These are phyloP conservation scores for Dermatophagoides farinae DNA, from an alignment of 1,140 invertebrate genomes.

Conservation along the genomic window DNA sequence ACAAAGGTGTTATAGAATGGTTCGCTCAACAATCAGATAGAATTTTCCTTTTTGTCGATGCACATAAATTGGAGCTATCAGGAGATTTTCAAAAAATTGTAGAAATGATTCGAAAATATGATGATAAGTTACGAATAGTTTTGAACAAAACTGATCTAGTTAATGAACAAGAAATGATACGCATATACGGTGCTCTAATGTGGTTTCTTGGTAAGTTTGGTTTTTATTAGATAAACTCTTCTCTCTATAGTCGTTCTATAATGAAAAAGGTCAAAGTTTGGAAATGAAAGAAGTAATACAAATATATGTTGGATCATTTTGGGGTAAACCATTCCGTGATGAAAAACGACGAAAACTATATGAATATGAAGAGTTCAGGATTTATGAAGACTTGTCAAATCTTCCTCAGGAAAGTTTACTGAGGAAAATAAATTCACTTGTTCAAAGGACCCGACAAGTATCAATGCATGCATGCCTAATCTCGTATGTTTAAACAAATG, in stretches of 20 bases:
- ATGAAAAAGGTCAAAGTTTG: conserved; percentile 27
- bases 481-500: conserved; percentile 17
- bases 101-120: conserved; percentile 39
- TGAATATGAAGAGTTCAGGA: conserved; percentile 36
- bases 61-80: conserved; percentile 52
- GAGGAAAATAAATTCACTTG: conserved; percentile 38
- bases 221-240: not conserved
- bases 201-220: conserved; percentile 35
- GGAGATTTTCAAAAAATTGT: conserved; percentile 44
- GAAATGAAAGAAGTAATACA: conserved; percentile 40
- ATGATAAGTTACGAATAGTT: conserved; percentile 50
- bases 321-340: conserved; percentile 37
- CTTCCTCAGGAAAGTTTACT: conserved; percentile 36
- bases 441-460: conserved; percentile 36
- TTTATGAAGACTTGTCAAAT: conserved; percentile 35
- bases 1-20: conserved; percentile 48
- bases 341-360: conserved; percentile 36
- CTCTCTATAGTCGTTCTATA: not conserved
- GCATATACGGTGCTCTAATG: conserved; percentile 56
- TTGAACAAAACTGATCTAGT: conserved; percentile 54
- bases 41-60: conserved; percentile 50
- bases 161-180: conserved; percentile 47
- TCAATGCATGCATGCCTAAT: conserved; percentile 41
- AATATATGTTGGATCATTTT: conserved; percentile 42
- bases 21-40: conserved; percentile 49